A percentile compares a stretch with the other conserved stretches of the same genome.
Evolutionary conservation across 1,140 invertebrate species (phyloP).

Genomic region (Achatina immaculata): DNA sequence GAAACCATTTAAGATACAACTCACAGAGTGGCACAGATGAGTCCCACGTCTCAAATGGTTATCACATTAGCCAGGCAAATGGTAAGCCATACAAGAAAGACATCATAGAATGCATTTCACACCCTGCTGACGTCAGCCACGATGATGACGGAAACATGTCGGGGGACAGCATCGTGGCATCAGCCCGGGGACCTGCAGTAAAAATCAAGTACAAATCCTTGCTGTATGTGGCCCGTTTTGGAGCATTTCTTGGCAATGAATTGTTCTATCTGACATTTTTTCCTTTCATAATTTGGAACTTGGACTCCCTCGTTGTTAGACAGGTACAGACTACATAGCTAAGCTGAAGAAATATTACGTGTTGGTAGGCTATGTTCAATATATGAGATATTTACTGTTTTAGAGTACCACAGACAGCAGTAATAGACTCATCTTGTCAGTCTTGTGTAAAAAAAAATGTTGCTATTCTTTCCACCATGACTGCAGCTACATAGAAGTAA

Average conservation of each 20-base stretch:
- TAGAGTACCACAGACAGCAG: too few relatives aligned
- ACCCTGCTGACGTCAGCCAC: not conserved
- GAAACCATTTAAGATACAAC: not conserved
- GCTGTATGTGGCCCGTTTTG: conserved; percentile 87
- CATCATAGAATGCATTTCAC: not conserved
- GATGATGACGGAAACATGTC: not conserved
- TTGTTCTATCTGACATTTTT: conserved; percentile 81
- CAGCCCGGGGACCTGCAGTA: not conserved
- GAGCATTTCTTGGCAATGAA: conserved; percentile 88
- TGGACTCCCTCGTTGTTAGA: conserved; percentile 70
- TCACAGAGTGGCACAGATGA: too few relatives aligned
- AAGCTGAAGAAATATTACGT: too few relatives aligned
- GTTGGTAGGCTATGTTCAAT: too few relatives aligned
- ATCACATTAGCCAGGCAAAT: not conserved
- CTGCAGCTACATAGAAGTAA: too few relatives aligned
- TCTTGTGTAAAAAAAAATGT: too few relatives aligned
- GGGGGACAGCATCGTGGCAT: not conserved
- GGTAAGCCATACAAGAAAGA: not conserved
- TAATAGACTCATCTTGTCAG: too few relatives aligned
- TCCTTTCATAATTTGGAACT: conserved; percentile 93
- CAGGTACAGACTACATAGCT: too few relatives aligned
- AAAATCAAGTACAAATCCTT: conserved; percentile 83
- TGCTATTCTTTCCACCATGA: too few relatives aligned
- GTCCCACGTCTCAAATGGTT: too few relatives aligned
- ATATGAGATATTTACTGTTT: too few relatives aligned